Base-by-base conservation (phyloP, 92 coral and sea anemone genomes). In the Actinernus sp. region DNA sequence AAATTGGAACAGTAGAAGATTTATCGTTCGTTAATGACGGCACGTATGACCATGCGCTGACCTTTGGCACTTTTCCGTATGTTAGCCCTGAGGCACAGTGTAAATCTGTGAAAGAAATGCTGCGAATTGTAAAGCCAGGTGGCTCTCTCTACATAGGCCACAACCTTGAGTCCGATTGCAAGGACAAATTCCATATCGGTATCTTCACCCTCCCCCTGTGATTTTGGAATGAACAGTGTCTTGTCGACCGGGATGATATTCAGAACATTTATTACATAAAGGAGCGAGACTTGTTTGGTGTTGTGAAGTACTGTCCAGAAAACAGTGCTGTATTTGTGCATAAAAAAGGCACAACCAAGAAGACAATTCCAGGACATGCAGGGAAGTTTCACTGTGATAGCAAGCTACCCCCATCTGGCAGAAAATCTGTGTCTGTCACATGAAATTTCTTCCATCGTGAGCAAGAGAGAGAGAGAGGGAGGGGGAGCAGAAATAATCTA, bases 21-120 rank as follows among this genome's bases (percentile, higher is more conserved):
- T 51, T 80, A 24, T 80, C 87, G 4, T 80, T 80, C 37, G 81
- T 80, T 10, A 38, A 29, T 26, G 71, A 61, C 41, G 74, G 27
- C 23, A 61, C 57, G 24, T 80, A 59, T 36, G 87, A 80, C 48
- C 87, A 80, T 31, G 64, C 87, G 1, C 71, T 80, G 87, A 80
- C 81, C n/a, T 80, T 80, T 48, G 71, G 61, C 51, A 80, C 87
- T 12, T 80, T 80, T n/a, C 87, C 87, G 1, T 80, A 80, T 32
- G 87, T 80, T 16, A 80, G 49, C 61, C 81, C 87, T n/a, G 81
- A 80, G 38, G 71, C 43, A 16, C 87, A 80, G 55, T 80, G 87
- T 54, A 54, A 80, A 47, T 55, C 81, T 3, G 87, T 80, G 9
- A 71, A 80, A 41, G 81, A 80, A 43, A 80, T 80, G 87, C 51